These are phyloP conservation scores for Phoebastria nigripes DNA, from an alignment of 2,797 vertebrate species.

Conservation along the genomic window DNA sequence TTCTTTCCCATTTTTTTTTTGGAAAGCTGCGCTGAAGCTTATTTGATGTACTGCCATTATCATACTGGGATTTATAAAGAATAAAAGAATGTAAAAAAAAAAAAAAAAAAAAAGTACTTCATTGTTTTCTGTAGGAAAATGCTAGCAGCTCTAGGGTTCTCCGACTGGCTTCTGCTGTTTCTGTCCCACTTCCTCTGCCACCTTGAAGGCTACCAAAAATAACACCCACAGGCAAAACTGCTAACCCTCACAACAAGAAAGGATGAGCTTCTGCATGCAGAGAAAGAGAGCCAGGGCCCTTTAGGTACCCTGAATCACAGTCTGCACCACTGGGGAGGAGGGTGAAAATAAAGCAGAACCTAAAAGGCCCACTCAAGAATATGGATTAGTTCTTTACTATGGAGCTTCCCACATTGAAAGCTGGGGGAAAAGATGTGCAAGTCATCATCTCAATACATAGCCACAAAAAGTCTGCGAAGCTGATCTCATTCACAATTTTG, in stretches of 20 bases:
- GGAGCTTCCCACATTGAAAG: neutral
- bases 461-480: neutral
- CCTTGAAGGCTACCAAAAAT: neutral
- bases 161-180: neutral
- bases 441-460: neutral
- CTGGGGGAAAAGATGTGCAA: neutral
- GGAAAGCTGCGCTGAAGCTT: neutral
- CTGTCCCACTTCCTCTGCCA: neutral
- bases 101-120: neutral
- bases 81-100: neutral
- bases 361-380: neutral
- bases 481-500: neutral
- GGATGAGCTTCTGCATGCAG: neutral
- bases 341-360: neutral
- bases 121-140: neutral
- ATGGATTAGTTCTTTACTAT: neutral
- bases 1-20: conserved; percentile 5
- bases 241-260: neutral
- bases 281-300: neutral
- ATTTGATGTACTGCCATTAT: neutral
- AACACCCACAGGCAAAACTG: neutral
- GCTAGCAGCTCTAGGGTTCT: neutral
- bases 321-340: neutral
- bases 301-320: neutral
- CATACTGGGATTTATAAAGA: neutral